Conservation (phyloP, 2,888 invertebrate species). For the Pharmacophagus antenor region DNA sequence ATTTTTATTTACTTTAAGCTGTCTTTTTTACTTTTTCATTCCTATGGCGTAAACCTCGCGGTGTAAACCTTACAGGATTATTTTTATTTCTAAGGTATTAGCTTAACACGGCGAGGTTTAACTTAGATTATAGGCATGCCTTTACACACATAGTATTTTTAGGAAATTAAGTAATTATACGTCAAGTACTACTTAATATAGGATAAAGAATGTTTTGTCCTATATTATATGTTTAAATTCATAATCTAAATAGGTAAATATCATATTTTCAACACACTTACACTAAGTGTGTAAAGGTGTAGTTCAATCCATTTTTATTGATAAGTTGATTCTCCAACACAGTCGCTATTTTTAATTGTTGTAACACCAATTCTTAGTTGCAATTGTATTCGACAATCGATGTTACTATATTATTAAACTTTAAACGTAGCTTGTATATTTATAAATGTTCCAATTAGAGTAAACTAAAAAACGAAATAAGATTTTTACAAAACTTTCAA, state of each 20-base stretch:
- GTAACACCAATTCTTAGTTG: constrained; percentile 23
- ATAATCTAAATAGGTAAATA: constrained; percentile 1
- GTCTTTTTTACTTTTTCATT: constrained; percentile 65
- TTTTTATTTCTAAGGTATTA: constrained; percentile 2
- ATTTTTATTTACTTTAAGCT: constrained; percentile 48
- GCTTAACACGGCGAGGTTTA: constrained; percentile 18
- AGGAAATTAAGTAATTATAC: constrained; percentile 18
- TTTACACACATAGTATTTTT: constrained; percentile 23
- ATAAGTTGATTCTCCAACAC: constrained; percentile 52
- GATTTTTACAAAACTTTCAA: constrained; percentile 1
- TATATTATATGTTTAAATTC: constrained; percentile 13
- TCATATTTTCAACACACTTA: constrained; percentile 16
- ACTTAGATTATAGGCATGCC: constrained; percentile 21
- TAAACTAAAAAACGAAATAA: background rate
- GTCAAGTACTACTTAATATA: too few relatives aligned
- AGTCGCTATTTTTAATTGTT: constrained; percentile 45
- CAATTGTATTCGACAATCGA: constrained; percentile 10
- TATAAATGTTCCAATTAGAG: background rate
- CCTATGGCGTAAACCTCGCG: constrained; percentile 47
- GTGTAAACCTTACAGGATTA: constrained; percentile 29
- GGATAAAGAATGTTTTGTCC: constrained; percentile 17
- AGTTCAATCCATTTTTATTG: constrained; percentile 26
- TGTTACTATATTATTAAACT: constrained; percentile 8
- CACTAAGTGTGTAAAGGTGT: constrained; percentile 42
- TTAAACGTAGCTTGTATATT: constrained; percentile 3